Evolutionary conservation across 2,888 invertebrate genomes (phyloP).

Genomic region (Synergus laeviventris): DNA sequence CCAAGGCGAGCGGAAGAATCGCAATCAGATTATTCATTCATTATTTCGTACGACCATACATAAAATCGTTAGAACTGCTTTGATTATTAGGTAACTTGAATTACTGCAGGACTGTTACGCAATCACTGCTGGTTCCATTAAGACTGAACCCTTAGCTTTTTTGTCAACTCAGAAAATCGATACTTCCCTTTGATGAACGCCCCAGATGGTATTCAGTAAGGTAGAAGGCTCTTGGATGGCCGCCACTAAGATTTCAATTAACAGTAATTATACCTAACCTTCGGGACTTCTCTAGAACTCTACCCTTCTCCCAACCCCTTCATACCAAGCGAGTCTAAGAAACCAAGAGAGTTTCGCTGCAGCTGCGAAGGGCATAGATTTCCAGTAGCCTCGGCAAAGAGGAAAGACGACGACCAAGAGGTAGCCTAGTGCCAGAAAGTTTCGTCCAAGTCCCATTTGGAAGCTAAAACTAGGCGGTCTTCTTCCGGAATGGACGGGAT

Average conservation of each 20-base stretch:
- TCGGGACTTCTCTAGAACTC: constrained; percentile 56
- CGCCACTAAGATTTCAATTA: constrained; percentile 73
- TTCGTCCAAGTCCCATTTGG: constrained; percentile 70
- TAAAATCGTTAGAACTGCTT: background rate
- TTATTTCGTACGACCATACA: background rate
- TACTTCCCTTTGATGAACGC: constrained; percentile 1
- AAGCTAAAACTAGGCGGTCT: constrained; percentile 58
- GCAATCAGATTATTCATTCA: background rate
- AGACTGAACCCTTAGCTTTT: background rate
- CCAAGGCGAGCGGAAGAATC: background rate
- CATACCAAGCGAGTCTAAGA: constrained; percentile 40
- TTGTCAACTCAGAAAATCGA: constrained; percentile 36
- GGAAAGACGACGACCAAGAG: constrained; percentile 40
- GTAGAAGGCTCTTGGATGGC: constrained; percentile 57
- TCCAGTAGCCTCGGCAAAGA: constrained; percentile 23
- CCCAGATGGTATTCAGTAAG: background rate
- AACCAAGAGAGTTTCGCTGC: constrained; percentile 51
- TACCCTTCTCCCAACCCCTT: constrained; percentile 45
- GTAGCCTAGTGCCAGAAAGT: constrained; percentile 68
- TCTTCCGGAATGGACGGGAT: constrained; percentile 47
- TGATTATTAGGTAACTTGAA: background rate
- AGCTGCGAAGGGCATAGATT: constrained; percentile 48
- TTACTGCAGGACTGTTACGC: background rate
- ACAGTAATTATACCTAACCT: constrained; percentile 68
- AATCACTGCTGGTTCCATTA: background rate